Evolutionary conservation across 1,140 invertebrate species (phyloP), one percentile per base, ranked within the genome.

Genomic region (Eciton burchellii): DNA sequence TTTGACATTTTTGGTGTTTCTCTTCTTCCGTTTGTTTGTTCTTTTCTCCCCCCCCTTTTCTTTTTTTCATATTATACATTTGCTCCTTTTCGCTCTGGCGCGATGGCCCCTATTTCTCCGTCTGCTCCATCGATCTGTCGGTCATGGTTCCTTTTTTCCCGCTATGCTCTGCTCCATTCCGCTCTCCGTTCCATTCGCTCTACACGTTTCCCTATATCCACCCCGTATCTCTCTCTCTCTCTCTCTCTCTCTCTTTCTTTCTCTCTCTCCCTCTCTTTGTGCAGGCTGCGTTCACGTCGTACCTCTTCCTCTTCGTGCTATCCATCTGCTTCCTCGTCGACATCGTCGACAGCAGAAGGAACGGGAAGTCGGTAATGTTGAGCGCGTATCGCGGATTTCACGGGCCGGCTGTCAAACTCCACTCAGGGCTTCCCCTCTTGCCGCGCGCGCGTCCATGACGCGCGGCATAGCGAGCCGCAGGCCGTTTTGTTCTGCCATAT

Each of bases 341-440:
- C 74, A 35, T n/a, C n/a, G n/a, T n/a, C n/a, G n/a, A n/a, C n/a
- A 70, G 63, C 56, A 79, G 63, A 70, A 65, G 59, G 26, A 63
- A 8, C 35, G 60, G 26, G 57, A 85, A 84, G 74, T 79, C 49
- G 56, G 63, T 56, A 56, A 79, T 79, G 63, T 79, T 49, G 65
- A 49, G 47, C 52, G 9, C 66, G 65, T 84, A 84, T 81, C 43
- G 57, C 24, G 45, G 73, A 77, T 82, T 85, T 86, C 84, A 86
- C 63, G 77, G 84, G 77, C 85, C 84, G 84, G 11, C 77, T 82
- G 84, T 86, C 84, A 86, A 85, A 85, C 66, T 77, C 45, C 65
- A 47, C 66, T 57, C 59, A 16, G 57, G 49, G 45, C 57, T 86
- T 82, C 85, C 79, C 71, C 71, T 59, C 52, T 63, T 56, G 14